Evolutionary conservation across 2,888 invertebrate genomes (phyloP).

Genomic region (Papilio gigon): DNA sequence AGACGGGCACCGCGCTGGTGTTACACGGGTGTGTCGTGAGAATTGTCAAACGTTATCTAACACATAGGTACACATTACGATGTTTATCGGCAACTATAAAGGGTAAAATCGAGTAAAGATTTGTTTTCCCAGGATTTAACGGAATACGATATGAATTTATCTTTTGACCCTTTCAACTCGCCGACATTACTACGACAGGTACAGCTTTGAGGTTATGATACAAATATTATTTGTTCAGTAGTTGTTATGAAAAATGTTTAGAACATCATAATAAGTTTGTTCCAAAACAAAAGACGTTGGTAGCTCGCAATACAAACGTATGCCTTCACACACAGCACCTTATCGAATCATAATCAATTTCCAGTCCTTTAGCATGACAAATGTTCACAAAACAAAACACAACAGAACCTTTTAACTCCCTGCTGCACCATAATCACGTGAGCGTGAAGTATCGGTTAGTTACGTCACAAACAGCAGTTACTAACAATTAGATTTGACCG

Average conservation of each 20-base stretch:
- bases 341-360: slow-evolving; percentile 2
- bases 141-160: background rate
- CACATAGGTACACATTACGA: background rate
- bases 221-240: background rate
- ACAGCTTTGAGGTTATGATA: too few relatives aligned
- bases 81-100: slow-evolving; percentile 23
- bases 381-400: slow-evolving; percentile 20
- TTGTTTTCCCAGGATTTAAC: slow-evolving; percentile 11
- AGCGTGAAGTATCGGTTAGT: slow-evolving; percentile 40
- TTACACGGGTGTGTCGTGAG: slow-evolving; percentile 7
- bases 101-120: background rate
- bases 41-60: slow-evolving; percentile 17
- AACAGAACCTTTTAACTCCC: slow-evolving; percentile 15
- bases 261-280: background rate
- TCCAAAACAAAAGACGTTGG: background rate
- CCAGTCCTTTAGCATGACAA: background rate
- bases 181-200: background rate
- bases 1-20: background rate
- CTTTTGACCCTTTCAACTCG: background rate
- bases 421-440: background rate
- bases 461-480: slow-evolving; percentile 36
- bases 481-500: slow-evolving; percentile 38
- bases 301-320: background rate
- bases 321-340: slow-evolving; percentile 1
- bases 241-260: background rate